Base-by-base conservation (phyloP, 1,140 invertebrate genomes). In the Cherax destructor region DNA sequence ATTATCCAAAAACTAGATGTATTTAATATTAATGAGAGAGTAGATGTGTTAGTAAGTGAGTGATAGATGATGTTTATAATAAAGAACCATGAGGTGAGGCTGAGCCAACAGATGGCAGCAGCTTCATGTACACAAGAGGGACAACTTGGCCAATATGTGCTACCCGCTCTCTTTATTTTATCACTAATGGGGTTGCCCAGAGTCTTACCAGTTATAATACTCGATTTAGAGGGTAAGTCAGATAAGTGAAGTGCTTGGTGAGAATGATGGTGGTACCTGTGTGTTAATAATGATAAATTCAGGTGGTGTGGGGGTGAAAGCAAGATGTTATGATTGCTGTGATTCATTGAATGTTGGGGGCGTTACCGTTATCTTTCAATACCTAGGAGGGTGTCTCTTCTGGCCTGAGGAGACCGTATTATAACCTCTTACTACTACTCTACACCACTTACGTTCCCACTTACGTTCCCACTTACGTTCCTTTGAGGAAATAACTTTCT, bases 91-190 rank as follows among this genome's bases (percentile, higher is more conserved):
- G 16, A 11, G 5, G 21, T n/a, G 6, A 74, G 69, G n/a, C 9
- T 30, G 7, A n/a, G n/a, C 24, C 69, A 74, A 69, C 69, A 74
- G 69, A 74, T 74, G 69, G 69, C 69, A 74, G 69, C 69, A 74
- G 69, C 69, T 74, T 30, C 69, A 74, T 74, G 69, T 74, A 74
- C 69, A 74, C 69, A 74, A 74, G 69, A 74, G n/a, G 24, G 69
- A 7, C 21, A 74, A 24, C 24, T 74, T 74, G 24, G 7, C 69
- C 69, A 74, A 74, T 74, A 74, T 74, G 69, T n/a, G 69, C n/a
- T 74, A 30, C 69, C n/a, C n/a, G 21, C 24, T 74, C n/a, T 74
- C n/a, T 74, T 30, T 74, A 74, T 74, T 74, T 74, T 74, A 74
- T 74, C n/a, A 74, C 69, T 74, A n/a, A 74, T 74, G 69, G 69